Evolutionary conservation across 2,888 invertebrate species (phyloP).

Genomic region (Synanthedon tipuliformis): DNA sequence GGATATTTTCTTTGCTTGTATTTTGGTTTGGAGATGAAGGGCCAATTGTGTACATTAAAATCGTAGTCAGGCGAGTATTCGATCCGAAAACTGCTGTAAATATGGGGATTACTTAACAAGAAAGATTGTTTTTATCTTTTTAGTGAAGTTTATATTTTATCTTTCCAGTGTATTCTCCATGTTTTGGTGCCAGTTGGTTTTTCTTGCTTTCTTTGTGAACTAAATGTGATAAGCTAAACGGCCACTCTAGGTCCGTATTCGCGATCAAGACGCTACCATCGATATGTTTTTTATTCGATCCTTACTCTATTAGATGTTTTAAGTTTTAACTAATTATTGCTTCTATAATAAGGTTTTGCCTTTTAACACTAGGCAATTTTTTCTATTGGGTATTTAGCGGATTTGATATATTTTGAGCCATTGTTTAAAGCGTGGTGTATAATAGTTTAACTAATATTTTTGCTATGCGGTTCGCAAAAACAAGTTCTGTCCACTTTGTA

Average conservation of each 20-base stretch:
- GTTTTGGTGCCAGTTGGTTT: not conserved
- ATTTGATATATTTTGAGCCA: conserved; percentile 59
- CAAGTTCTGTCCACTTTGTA: conserved; percentile 48
- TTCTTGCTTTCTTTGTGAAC: conserved; percentile 13
- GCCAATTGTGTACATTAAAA: too few relatives aligned
- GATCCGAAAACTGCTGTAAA: too few relatives aligned
- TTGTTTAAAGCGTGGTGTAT: conserved; percentile 43
- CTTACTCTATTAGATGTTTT: conserved; percentile 44
- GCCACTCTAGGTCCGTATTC: conserved; percentile 18
- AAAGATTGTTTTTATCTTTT: too few relatives aligned
- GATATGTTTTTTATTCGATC: conserved; percentile 25
- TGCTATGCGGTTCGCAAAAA: conserved; percentile 52
- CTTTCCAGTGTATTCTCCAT: too few relatives aligned
- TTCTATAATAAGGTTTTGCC: conserved; percentile 43
- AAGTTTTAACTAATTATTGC: conserved; percentile 49
- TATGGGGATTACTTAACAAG: too few relatives aligned
- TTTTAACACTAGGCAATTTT: conserved; percentile 36
- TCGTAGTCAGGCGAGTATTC: too few relatives aligned
- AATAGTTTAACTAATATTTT: conserved; percentile 60
- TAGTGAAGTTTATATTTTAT: too few relatives aligned
- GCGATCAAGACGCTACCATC: conserved; percentile 31
- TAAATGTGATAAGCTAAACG: conserved; percentile 41
- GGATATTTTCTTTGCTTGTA: too few relatives aligned
- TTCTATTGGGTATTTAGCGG: conserved; percentile 61
- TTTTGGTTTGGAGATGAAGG: too few relatives aligned